Conservation (phyloP, 2,797 vertebrate species). For the Megalops cyprinoides region DNA sequence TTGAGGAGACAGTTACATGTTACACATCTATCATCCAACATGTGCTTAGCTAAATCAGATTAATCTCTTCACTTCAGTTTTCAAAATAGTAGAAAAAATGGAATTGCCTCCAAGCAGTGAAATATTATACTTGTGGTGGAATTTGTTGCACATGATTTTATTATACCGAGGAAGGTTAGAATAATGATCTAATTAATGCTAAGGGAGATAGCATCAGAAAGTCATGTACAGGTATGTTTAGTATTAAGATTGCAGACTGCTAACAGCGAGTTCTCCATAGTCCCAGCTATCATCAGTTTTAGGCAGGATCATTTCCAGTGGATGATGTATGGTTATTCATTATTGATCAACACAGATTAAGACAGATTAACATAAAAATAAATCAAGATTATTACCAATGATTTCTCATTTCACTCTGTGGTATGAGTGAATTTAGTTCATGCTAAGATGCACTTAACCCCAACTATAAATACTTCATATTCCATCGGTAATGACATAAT, state of each 20-base stretch:
- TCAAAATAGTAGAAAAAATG: slow-evolving; percentile 26
- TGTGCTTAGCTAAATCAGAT: neutral
- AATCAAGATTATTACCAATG: slow-evolving; percentile 59
- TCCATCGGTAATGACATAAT: too few relatives aligned
- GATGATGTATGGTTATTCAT: slow-evolving; percentile 70
- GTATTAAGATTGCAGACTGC: neutral
- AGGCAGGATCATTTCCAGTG: slow-evolving; percentile 66
- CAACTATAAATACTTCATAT: neutral
- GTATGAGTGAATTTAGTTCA: slow-evolving; percentile 19
- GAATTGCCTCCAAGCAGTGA: slow-evolving; percentile 37
- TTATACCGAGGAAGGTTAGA: neutral
- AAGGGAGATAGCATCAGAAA: too few relatives aligned
- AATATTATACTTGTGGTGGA: slow-evolving; percentile 45
- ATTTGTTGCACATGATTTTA: neutral
- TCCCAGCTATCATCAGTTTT: slow-evolving; percentile 50
- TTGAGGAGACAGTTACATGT: slow-evolving; percentile 42
- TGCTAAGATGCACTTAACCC: neutral
- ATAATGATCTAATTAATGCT: neutral
- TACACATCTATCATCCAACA: neutral
- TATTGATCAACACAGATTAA: slow-evolving; percentile 65
- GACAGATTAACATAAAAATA: slow-evolving; percentile 62
- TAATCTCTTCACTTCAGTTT: slow-evolving; percentile 31
- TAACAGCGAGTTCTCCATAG: slow-evolving; percentile 42
- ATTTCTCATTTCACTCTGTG: slow-evolving; percentile 42
- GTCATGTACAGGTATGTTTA: neutral